Conservation (phyloP, 2,113 vertebrate genomes). For the Eonycteris spelaea region DNA sequence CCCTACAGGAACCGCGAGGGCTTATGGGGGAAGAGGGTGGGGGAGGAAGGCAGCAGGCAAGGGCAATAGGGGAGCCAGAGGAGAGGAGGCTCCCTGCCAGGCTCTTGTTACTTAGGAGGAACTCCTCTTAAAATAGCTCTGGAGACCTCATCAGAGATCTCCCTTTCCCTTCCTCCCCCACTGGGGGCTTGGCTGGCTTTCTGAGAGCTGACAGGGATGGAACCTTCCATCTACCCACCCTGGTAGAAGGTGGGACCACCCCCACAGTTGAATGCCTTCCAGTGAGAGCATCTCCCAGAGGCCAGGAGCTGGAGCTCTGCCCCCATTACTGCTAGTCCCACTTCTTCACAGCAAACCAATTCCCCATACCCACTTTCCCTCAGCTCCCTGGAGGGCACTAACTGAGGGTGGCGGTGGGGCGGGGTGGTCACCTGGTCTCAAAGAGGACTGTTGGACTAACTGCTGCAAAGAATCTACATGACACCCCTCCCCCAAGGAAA, state of each 20-base stretch:
- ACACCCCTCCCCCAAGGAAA: neutral
- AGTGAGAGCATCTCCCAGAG: neutral
- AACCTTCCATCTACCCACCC: neutral
- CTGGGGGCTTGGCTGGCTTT: neutral
- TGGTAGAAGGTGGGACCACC: neutral
- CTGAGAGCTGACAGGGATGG: neutral
- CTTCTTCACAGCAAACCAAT: neutral
- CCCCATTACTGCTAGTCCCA: neutral
- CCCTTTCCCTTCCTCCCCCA: neutral
- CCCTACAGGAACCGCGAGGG: neutral
- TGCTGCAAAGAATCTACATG: neutral
- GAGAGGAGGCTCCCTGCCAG: neutral
- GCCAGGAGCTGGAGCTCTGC: neutral
- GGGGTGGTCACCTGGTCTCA: neutral
- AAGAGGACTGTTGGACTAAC: neutral
- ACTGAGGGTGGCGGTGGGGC: too few species aligned
- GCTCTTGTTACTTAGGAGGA: conserved; percentile 8
- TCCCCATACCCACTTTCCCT: neutral
- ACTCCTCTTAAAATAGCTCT: conserved; percentile 49
- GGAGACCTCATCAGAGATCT: neutral
- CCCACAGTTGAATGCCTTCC: neutral
- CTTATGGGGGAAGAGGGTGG: neutral
- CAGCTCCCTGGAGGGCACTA: neutral
- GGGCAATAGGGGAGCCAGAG: neutral
- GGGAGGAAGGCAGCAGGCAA: neutral